Evolutionary conservation across 2,113 vertebrate genomes (phyloP), one percentile per base, ranked within the genome.

Genomic region (Anhinga anhinga): DNA sequence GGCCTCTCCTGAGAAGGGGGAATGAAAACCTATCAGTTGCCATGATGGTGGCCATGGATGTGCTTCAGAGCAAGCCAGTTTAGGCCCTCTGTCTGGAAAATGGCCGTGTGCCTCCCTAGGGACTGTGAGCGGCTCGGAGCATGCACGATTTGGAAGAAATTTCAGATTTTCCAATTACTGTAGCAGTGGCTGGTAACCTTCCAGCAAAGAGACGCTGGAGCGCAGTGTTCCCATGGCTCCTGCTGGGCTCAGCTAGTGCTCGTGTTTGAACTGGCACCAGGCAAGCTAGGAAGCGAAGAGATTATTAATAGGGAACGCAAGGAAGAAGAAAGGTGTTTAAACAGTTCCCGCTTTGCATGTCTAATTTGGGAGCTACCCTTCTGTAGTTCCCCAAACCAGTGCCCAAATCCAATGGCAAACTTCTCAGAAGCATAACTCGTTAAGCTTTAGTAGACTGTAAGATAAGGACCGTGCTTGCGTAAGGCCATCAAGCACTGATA

Each of bases 401-500:
- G 62, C 86, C 82, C 93, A 98, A 96, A 97, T 96, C 91, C 95
- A 94, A 86, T 40, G 30, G 84, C 94, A 98, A 97, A 96, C 90
- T 97, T 97, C 92, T 94, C 79, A 91, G 94, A 97, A 98, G 73
- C 69, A 59, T 88, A 96, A 96, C 88, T 98, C 82, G 13, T 98
- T 98, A 98, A 96, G 95, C 91, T 96, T 97, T 96, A 95, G 92
- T 91, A 81, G 86, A 93, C 47, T 19, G 34, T 93, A 88, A 95
- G 82, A 98, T 96, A 98, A 98, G 96, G 97, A 97, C 97, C 94
- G 98, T 98, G 90, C 95, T 96, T 97, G 79, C 58, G 52, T 95
- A 94, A 97, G 96, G 94, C 97, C 91, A 98, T 98, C 96, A 98
- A 96, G 86, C 85, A 98, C 88, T 14, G 84, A 97, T 98, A 98